Evolutionary conservation across 2,797 vertebrate genomes (phyloP), one percentile per base, ranked within the genome.

Genomic region (Alosa sapidissima): DNA sequence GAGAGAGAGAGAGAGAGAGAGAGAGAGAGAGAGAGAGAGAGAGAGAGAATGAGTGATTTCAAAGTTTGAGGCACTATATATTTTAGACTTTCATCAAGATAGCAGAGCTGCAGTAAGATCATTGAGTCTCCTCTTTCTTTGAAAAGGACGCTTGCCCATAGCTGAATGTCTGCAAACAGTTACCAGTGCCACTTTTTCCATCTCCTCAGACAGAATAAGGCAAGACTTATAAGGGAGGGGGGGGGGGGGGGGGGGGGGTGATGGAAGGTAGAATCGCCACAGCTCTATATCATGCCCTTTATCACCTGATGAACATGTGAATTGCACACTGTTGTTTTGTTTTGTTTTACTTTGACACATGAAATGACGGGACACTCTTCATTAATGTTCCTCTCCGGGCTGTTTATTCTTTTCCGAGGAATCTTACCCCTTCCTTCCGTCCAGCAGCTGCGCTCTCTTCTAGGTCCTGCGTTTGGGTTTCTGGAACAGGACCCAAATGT

Each of bases 121-220:
- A 21, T 8, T 3, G 19, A 47, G 14, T 78, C 72, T 45, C 7
- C 36, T 78, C 21, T 78, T 14, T 14, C 6, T 55, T 60, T 45
- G 14, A 24, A 83, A 83, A 21, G 24, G 54, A 62, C 48, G 28
- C 60, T 52, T 54, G 62, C 36, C 48, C 81, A 60, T 48, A 52
- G 33, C n/a, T n/a, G 81, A 41, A 16, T 85, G 90, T 90, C 91
- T 91, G 89, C 82, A 83, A 92, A 85, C 86, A 84, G 85, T 41
- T 60, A 87, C 86, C 90, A 54, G 68, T 92, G 90, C 95, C 91
- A 94, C 87, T 93, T 92, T 95, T 96, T 96, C 95, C 94, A 92
- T 72, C 84, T 84, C 33, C 85, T 85, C 16, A 81, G 88, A 91
- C 90, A 89, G 89, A 82, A 87, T 90, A 91, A 88, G 89, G 89